These are phyloP conservation scores for Ploceus nigricollis DNA, from an alignment of 2,113 vertebrate species.

Conservation along the genomic window DNA sequence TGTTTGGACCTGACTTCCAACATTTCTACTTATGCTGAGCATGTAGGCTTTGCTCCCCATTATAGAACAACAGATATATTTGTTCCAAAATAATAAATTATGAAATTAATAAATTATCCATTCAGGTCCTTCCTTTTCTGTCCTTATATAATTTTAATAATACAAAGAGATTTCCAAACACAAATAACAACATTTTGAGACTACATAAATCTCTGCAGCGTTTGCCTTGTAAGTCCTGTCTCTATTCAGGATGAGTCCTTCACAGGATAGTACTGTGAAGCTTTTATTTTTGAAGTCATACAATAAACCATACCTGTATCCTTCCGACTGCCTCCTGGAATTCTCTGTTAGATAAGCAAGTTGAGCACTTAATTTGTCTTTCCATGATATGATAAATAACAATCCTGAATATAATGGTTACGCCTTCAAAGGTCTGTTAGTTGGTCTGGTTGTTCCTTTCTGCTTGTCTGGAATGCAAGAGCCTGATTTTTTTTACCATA, in stretches of 20 bases:
- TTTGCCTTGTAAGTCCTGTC: background rate
- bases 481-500: background rate
- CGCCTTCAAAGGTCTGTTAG: background rate
- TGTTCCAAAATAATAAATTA: background rate
- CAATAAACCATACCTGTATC: background rate
- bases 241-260: background rate
- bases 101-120: background rate
- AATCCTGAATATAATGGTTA: background rate
- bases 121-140: background rate
- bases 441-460: background rate
- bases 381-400: background rate
- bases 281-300: background rate
- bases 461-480: background rate
- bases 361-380: background rate
- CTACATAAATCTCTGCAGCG: background rate
- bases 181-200: background rate
- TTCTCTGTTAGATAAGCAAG: background rate
- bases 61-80: background rate
- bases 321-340: background rate
- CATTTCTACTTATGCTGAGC: background rate
- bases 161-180: background rate
- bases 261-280: background rate
- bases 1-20: background rate
- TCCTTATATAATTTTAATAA: background rate
- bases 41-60: background rate